Percentiles rank a stretch among this genome's conserved stretches.
phyloP scores from a whole-genome alignment of 2,888 invertebrate species.

The Scelioninae gen. 2 region DNA sequence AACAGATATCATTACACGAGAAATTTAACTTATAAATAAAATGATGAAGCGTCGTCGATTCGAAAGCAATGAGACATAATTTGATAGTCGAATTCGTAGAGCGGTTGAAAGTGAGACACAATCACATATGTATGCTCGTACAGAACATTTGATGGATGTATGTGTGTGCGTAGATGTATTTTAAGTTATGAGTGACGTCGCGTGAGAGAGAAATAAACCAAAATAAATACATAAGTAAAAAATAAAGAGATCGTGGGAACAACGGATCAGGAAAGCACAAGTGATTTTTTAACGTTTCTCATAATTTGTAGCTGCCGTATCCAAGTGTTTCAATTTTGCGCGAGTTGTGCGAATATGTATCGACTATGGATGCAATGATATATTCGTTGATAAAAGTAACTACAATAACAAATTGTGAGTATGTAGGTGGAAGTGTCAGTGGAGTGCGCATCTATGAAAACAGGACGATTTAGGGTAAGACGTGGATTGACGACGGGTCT shows the following conservation, averaged over 20 bases:
- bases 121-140: slow-evolving; percentile 63
- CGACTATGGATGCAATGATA: slow-evolving; percentile 63
- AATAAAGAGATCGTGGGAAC: slow-evolving; percentile 47
- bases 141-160: slow-evolving; percentile 61
- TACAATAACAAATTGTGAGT: slow-evolving; percentile 57
- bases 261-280: slow-evolving; percentile 66
- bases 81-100: slow-evolving; percentile 53
- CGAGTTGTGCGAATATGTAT: slow-evolving; percentile 66
- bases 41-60: slow-evolving; percentile 51
- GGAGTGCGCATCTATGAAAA: slow-evolving; percentile 69
- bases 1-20: slow-evolving; percentile 51
- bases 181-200: slow-evolving; percentile 33
- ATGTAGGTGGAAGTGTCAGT: slow-evolving; percentile 64
- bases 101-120: slow-evolving; percentile 50
- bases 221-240: slow-evolving; percentile 11
- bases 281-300: slow-evolving; percentile 75
- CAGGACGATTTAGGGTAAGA: slow-evolving; percentile 69
- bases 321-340: slow-evolving; percentile 68
- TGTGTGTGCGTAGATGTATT: slow-evolving; percentile 55
- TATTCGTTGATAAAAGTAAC: slow-evolving; percentile 52
- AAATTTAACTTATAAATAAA: slow-evolving; percentile 39
- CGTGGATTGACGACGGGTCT: slow-evolving; percentile 74
- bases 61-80: slow-evolving; percentile 41
- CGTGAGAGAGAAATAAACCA: slow-evolving; percentile 32
- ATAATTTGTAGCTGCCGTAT: slow-evolving; percentile 75